Percentiles rank a stretch among this genome's conserved stretches.
Conservation (phyloP, 2,888 invertebrate species). For the Anticlea derivata region DNA sequence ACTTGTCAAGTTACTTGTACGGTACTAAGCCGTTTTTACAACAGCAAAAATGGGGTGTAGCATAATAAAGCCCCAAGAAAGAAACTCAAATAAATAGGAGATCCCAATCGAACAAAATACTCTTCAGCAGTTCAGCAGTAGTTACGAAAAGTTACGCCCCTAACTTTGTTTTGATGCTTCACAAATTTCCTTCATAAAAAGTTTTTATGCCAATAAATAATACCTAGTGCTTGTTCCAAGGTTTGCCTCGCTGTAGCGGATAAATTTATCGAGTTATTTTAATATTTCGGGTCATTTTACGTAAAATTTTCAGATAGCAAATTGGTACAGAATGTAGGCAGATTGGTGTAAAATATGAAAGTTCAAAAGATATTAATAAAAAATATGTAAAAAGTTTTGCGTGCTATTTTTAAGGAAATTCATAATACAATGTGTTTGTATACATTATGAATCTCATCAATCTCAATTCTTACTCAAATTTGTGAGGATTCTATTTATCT, state of each 20-base stretch:
- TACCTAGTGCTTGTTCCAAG: conserved; percentile 3
- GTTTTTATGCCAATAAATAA: conserved; percentile 22
- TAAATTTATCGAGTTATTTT: conserved; percentile 11
- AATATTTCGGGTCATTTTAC: conserved; percentile 15
- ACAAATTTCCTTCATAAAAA: conserved; percentile 19
- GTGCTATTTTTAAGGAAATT: too few species aligned
- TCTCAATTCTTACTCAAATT: too few species aligned
- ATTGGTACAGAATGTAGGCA: conserved; percentile 5
- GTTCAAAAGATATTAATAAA: neutral
- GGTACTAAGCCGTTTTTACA: too few species aligned
- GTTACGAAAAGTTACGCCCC: conserved; percentile 21
- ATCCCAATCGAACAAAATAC: conserved; percentile 21
- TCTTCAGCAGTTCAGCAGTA: conserved; percentile 18
- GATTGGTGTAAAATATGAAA: conserved; percentile 9
- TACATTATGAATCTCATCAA: too few species aligned
- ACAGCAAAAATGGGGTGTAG: neutral
- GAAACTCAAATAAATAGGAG: conserved; percentile 5
- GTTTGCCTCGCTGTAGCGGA: neutral
- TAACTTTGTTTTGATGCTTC: conserved; percentile 19
- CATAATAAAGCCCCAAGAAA: conserved; percentile 4
- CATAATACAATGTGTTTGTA: too few species aligned
- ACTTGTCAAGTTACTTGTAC: too few species aligned
- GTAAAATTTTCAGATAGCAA: conserved; percentile 17
- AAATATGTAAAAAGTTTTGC: neutral
- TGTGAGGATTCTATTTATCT: too few species aligned